Percentiles rank a stretch among this genome's conserved stretches.
These are phyloP conservation scores for Leptosomus discolor DNA, from an alignment of 2,113 vertebrate genomes.

Conservation along the genomic window DNA sequence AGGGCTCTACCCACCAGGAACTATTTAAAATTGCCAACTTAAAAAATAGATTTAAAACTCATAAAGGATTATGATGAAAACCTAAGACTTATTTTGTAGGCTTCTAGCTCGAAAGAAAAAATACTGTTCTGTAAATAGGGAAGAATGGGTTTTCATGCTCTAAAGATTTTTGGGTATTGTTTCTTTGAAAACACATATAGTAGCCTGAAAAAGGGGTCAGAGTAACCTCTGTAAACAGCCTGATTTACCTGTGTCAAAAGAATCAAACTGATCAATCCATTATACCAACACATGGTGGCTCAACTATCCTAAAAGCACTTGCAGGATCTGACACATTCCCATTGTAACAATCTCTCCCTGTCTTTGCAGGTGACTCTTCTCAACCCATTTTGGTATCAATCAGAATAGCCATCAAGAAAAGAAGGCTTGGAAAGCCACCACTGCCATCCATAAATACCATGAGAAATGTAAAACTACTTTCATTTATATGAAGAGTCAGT, in stretches of 20 bases:
- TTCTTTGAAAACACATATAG: not conserved
- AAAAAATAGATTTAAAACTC: constrained; percentile 52
- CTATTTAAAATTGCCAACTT: constrained; percentile 54
- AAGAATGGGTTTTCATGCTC: not conserved
- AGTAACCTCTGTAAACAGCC: constrained; percentile 18
- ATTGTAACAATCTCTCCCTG: not conserved
- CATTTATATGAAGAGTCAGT: not conserved
- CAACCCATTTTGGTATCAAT: not conserved
- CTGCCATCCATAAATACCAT: not conserved
- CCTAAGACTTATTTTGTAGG: constrained; percentile 7
- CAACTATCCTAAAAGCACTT: not conserved
- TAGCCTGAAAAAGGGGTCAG: not conserved
- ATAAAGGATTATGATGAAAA: constrained; percentile 54
- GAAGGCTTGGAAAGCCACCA: not conserved
- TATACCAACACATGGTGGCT: not conserved
- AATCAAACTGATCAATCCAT: not conserved
- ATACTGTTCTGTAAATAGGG: not conserved
- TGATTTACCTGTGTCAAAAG: constrained; percentile 9
- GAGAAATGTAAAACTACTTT: not conserved
- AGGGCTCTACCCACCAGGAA: constrained; percentile 41
- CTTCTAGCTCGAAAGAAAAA: not conserved
- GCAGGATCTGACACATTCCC: too few relatives aligned
- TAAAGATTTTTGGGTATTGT: not conserved
- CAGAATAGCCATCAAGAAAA: not conserved
- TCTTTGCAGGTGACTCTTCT: not conserved